A percentile compares a stretch with the other conserved stretches of the same genome.
These are phyloP conservation scores for Galbula dea DNA, from an alignment of 2,113 vertebrate species.

Conservation along the genomic window DNA sequence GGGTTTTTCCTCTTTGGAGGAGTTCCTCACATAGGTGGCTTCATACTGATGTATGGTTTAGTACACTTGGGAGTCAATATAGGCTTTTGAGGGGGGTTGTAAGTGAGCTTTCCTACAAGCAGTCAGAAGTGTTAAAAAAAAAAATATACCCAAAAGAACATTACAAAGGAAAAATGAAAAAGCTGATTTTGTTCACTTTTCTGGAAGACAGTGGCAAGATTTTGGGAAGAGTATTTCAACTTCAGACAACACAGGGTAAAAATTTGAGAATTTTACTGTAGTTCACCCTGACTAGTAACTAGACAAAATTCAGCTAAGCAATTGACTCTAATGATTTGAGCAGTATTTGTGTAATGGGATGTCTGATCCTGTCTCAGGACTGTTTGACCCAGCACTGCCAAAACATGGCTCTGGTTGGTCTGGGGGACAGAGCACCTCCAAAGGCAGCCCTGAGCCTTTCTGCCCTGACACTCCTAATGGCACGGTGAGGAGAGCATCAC, in stretches of 20 bases:
- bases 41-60: background rate
- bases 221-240: background rate
- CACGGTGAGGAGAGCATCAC: background rate
- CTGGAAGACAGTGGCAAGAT: background rate
- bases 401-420: fast-evolving
- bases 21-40: background rate
- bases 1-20: background rate
- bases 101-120: conserved; percentile 28
- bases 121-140: background rate
- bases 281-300: background rate
- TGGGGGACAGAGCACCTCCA: background rate
- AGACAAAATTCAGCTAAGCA: background rate
- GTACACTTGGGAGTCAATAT: background rate
- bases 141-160: background rate
- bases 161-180: background rate
- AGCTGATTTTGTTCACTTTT: background rate
- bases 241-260: background rate
- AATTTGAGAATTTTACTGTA: background rate
- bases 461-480: fast-evolving
- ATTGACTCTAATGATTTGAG: background rate
- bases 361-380: background rate
- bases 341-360: background rate
- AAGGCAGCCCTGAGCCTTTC: background rate
- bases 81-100: background rate
- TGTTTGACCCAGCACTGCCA: background rate